A percentile compares a stretch with the other conserved stretches of the same genome.
These are phyloP conservation scores for Phrixothrix hirtus DNA, from an alignment of 2,888 invertebrate species.

Conservation along the genomic window DNA sequence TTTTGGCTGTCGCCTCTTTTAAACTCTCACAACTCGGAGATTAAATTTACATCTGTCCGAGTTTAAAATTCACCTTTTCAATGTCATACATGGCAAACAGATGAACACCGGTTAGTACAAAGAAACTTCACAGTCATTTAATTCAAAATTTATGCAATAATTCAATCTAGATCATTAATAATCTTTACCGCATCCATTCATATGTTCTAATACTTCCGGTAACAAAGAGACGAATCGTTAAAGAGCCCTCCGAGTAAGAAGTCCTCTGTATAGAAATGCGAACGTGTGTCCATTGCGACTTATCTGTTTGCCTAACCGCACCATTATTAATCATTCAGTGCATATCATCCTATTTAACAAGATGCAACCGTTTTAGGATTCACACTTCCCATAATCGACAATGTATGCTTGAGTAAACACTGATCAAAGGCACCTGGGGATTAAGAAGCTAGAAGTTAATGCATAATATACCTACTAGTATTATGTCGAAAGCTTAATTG, in stretches of 20 bases:
- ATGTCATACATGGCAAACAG: slow-evolving; percentile 18
- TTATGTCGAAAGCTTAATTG: too few relatives aligned
- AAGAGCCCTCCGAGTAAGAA: slow-evolving; percentile 42
- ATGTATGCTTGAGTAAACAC: slow-evolving; percentile 14
- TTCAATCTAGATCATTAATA: slow-evolving; percentile 55
- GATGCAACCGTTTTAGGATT: slow-evolving; percentile 47
- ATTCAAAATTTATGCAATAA: slow-evolving; percentile 46
- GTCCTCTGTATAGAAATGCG: slow-evolving; percentile 42
- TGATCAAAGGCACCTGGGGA: background rate
- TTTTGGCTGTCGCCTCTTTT: too few relatives aligned
- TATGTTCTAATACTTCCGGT: slow-evolving; percentile 49
- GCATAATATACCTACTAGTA: background rate
- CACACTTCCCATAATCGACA: slow-evolving; percentile 40
- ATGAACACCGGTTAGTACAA: slow-evolving; percentile 16
- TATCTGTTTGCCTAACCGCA: slow-evolving; percentile 55
- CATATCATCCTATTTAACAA: slow-evolving; percentile 58
- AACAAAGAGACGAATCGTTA: slow-evolving; percentile 50
- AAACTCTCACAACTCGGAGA: too few relatives aligned
- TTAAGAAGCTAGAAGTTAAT: slow-evolving; percentile 3
- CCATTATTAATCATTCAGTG: slow-evolving; percentile 55
- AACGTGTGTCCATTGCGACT: slow-evolving; percentile 50
- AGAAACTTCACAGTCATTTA: slow-evolving; percentile 36
- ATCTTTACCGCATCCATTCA: slow-evolving; percentile 43
- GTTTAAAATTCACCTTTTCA: slow-evolving; percentile 3
- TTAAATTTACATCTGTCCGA: slow-evolving; percentile 14